phyloP scores from a whole-genome alignment of 2,113 vertebrate genomes.

The Myxocyprinus asiaticus region DNA sequence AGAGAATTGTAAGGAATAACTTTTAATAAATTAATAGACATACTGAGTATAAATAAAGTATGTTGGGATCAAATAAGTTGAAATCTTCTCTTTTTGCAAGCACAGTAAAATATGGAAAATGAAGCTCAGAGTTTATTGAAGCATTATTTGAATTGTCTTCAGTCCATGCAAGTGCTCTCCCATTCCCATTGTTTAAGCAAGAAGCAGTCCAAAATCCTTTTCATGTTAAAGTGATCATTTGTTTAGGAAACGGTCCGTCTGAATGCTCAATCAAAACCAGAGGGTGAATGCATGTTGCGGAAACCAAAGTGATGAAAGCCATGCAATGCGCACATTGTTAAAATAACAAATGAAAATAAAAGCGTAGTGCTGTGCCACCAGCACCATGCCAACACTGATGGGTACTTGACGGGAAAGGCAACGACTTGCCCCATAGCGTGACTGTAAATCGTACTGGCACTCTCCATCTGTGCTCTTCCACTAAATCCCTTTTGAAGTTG shows the following conservation, averaged over 20 bases:
- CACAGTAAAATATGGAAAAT: neutral
- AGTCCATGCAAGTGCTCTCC: neutral
- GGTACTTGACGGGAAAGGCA: conserved; percentile 52
- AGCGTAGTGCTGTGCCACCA: conserved; percentile 39
- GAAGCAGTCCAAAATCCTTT: conserved; percentile 16
- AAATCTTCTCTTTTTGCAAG: neutral
- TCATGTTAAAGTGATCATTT: conserved; percentile 45
- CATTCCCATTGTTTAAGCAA: conserved; percentile 34
- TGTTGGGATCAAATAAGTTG: neutral
- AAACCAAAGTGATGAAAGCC: conserved; percentile 50
- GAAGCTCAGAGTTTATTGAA: neutral
- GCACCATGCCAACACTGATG: conserved; percentile 45
- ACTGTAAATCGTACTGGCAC: conserved; percentile 63
- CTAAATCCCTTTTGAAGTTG: conserved; percentile 68
- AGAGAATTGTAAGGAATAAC: no score
- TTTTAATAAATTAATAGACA: no score
- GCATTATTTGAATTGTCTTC: neutral
- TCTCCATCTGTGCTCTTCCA: conserved; percentile 66
- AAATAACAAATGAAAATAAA: conserved; percentile 47
- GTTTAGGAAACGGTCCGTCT: conserved; percentile 51
- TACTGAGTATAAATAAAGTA: neutral
- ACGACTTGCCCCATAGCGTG: conserved; percentile 49
- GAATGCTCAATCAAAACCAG: conserved; percentile 67
- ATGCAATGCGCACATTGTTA: conserved; percentile 43
- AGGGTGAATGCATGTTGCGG: conserved; percentile 39